Percentiles rank a stretch among this genome's conserved stretches.
These are phyloP conservation scores for Lithodes maja DNA, from an alignment of 2,888 invertebrate genomes.

Conservation along the genomic window DNA sequence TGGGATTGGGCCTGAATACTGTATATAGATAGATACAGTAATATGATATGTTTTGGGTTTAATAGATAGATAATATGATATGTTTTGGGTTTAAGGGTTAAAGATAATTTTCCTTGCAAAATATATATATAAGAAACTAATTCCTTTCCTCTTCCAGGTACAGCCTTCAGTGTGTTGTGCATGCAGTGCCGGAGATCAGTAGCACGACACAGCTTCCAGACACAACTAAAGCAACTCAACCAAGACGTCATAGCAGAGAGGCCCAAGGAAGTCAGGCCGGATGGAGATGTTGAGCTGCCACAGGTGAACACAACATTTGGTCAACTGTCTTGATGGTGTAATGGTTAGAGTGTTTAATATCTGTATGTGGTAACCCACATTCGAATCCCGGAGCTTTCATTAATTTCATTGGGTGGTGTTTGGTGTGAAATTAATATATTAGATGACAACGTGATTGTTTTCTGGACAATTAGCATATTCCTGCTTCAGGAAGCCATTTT, in stretches of 20 bases:
- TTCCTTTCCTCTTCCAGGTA: conserved; percentile 43
- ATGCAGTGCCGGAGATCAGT: conserved; percentile 82
- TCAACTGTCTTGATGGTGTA: no score
- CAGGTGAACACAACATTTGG: conserved; percentile 76
- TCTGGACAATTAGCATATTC: no score
- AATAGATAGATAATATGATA: no score
- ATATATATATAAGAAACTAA: conserved; percentile 71
- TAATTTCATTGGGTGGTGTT: no score
- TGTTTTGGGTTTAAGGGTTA: no score
- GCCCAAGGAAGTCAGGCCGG: conserved; percentile 83
- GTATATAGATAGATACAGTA: background rate
- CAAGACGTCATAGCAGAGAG: conserved; percentile 75
- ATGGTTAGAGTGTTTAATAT: no score
- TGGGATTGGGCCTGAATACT: no score
- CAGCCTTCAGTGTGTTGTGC: conserved; percentile 85
- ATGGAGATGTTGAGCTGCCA: conserved; percentile 94
- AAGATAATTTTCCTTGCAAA: background rate
- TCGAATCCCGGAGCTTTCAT: no score
- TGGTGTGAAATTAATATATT: no score
- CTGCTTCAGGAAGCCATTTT: no score
- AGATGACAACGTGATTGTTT: no score
- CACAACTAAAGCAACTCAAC: conserved; percentile 81
- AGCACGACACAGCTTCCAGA: conserved; percentile 84
- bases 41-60: background rate
- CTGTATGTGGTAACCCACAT: no score